Conservation (phyloP, 2,797 vertebrate species). For the Rhabdophis nuchalis region DNA sequence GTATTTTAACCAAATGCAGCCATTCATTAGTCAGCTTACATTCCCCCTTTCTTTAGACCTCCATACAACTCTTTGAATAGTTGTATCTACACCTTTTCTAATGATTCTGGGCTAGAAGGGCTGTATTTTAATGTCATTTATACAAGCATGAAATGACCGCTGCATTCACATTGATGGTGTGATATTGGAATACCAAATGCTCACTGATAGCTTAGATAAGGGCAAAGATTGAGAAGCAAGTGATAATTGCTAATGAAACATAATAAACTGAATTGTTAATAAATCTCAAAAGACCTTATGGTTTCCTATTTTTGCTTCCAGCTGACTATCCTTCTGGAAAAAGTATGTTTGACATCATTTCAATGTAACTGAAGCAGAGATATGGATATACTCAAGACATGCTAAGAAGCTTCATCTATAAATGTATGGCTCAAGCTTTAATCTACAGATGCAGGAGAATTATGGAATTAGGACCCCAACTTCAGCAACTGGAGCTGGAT, state of each 20-base stretch:
- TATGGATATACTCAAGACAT: neutral
- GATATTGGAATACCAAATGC: neutral
- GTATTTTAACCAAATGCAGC: neutral
- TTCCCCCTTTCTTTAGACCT: neutral
- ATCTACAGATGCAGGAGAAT: neutral
- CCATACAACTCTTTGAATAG: neutral
- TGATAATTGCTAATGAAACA: neutral
- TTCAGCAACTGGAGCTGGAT: neutral
- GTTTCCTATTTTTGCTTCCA: neutral
- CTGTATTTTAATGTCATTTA: neutral
- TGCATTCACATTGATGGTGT: neutral
- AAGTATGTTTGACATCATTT: neutral
- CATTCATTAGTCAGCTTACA: neutral
- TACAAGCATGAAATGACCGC: neutral
- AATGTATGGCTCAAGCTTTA: neutral
- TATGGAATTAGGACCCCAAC: neutral
- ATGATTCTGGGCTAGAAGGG: neutral
- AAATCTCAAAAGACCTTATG: neutral
- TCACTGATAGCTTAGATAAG: neutral
- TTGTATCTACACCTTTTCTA: neutral
- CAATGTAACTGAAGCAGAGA: neutral
- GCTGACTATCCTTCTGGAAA: neutral
- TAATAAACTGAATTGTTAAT: neutral
- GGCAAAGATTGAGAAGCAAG: neutral
- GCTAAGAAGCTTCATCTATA: neutral